phyloP scores from a whole-genome alignment of 2,113 vertebrate genomes.

The Procapra przewalskii region DNA sequence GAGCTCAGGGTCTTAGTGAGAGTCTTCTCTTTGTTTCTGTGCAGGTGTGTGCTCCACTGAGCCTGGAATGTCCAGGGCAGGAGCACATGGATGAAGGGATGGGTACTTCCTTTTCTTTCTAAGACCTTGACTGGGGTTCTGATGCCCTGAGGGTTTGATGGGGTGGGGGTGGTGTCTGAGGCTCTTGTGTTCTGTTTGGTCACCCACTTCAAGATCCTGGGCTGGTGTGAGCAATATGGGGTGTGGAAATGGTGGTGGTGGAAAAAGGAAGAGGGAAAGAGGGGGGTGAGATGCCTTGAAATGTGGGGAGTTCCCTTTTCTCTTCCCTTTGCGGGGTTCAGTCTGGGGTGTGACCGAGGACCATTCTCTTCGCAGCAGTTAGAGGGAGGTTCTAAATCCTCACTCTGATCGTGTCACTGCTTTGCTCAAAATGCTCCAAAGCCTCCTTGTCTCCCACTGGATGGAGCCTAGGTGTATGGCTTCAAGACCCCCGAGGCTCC shows the following conservation, averaged over 20 bases:
- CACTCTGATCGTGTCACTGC: background rate
- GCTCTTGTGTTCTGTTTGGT: background rate
- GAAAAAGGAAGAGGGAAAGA: background rate
- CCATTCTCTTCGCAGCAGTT: background rate
- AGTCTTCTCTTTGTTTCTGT: background rate
- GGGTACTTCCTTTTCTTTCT: background rate
- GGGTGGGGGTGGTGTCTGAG: background rate
- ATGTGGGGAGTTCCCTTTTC: background rate
- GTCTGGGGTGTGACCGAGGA: background rate
- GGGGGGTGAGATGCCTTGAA: background rate
- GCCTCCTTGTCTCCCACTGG: too few relatives aligned
- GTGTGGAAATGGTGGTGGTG: background rate
- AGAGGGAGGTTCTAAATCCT: background rate
- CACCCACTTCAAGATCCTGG: background rate
- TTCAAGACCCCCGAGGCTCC: background rate
- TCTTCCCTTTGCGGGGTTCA: background rate
- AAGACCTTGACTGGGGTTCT: background rate
- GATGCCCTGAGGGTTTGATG: background rate
- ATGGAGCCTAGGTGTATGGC: background rate
- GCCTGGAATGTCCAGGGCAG: background rate
- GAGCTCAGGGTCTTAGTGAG: background rate
- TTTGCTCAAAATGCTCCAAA: background rate
- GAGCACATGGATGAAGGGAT: background rate
- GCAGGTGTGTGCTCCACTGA: background rate
- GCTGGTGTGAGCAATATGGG: background rate